Evolutionary conservation across 1,140 invertebrate genomes (phyloP).

Genomic region (Drosophila guanche): DNA sequence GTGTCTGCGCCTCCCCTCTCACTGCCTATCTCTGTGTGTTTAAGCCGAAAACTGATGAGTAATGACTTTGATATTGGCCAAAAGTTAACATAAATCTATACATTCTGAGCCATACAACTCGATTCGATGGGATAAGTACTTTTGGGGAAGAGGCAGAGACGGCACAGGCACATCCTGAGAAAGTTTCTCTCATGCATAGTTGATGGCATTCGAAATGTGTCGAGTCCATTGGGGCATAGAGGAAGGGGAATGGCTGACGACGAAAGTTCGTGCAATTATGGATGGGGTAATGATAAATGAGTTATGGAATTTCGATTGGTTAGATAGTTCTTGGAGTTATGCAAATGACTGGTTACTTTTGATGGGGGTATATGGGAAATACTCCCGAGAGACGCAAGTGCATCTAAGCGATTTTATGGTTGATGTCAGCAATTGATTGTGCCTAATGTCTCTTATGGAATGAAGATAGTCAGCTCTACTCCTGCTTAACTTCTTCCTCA

Average conservation of each 20-base stretch:
- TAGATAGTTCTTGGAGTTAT: constrained; percentile 17
- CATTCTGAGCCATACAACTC: constrained; percentile 20
- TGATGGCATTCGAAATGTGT: constrained; percentile 39
- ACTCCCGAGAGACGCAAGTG: no score
- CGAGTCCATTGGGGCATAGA: constrained; percentile 21
- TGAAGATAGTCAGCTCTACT: neutral
- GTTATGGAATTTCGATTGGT: constrained; percentile 40
- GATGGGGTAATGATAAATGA: constrained; percentile 21
- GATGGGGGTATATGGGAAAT: no score
- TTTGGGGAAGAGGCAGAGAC: neutral
- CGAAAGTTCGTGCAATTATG: no score
- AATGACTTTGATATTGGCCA: constrained; percentile 47
- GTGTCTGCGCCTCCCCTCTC: constrained; percentile 6
- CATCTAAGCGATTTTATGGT: no score
- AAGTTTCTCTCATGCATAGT: constrained; percentile 46
- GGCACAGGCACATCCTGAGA: constrained; percentile 12
- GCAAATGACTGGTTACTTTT: constrained; percentile 7
- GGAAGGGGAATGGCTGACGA: neutral
- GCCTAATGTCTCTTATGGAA: no score
- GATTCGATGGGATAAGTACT: constrained; percentile 34
- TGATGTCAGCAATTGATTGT: no score
- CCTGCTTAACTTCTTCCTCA: neutral
- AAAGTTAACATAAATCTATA: constrained; percentile 38
- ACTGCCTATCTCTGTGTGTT: neutral
- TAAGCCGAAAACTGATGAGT: constrained; percentile 42